Evolutionary conservation across 2,797 vertebrate genomes (phyloP).

Genomic region (Anas georgica): DNA sequence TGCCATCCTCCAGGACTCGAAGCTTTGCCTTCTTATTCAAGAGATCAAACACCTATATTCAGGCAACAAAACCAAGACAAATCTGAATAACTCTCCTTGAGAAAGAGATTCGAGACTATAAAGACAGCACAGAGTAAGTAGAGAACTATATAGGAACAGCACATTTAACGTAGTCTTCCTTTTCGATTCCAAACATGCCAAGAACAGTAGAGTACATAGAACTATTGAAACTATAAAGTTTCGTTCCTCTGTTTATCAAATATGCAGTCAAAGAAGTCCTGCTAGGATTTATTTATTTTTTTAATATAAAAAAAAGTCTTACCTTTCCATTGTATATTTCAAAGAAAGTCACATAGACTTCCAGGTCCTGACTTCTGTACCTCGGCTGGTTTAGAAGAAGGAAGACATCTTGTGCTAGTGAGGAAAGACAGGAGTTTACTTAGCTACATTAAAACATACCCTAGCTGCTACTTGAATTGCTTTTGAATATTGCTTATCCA

Average conservation of each 20-base stretch:
- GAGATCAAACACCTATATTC: slow-evolving; percentile 90
- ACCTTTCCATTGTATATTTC: slow-evolving; percentile 99
- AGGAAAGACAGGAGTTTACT: slow-evolving; percentile 17
- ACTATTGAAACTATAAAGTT: not conserved
- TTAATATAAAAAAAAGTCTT: not conserved
- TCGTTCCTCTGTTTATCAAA: not conserved
- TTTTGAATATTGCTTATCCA: not conserved
- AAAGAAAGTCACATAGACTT: slow-evolving; percentile 92
- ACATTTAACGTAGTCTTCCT: not conserved
- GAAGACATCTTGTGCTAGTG: slow-evolving; percentile 92
- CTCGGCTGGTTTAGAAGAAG: slow-evolving; percentile 83
- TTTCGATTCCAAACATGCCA: not conserved
- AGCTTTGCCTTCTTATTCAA: slow-evolving; percentile 94
- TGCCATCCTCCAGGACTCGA: slow-evolving; percentile 92
- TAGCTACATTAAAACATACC: not conserved
- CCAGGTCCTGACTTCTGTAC: slow-evolving; percentile 81
- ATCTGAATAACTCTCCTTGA: not conserved
- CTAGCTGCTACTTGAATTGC: not conserved
- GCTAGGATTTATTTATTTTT: not conserved
- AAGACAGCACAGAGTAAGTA: no score
- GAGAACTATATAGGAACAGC: not conserved
- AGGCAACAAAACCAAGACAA: slow-evolving; percentile 1
- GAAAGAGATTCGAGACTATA: not conserved
- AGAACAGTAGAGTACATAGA: not conserved
- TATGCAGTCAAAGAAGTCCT: not conserved